Evolutionary conservation across 2,888 invertebrate genomes (phyloP).

Genomic region (Epirrita christyi): DNA sequence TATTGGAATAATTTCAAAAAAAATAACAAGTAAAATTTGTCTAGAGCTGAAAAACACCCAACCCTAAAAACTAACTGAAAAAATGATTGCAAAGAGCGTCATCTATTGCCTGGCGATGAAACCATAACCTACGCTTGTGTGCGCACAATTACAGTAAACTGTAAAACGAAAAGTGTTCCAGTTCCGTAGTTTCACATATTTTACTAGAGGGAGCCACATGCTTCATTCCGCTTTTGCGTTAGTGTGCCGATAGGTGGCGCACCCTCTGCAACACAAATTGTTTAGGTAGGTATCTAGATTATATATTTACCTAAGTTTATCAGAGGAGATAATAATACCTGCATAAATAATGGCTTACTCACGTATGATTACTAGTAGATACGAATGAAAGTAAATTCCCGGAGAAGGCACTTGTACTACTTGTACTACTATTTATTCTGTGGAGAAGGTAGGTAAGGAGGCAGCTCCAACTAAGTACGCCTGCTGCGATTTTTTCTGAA

Average conservation of each 20-base stretch:
- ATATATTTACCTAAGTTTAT: background rate
- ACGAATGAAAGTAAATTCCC: slow-evolving; percentile 1
- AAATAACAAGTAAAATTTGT: too few relatives aligned
- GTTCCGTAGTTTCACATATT: background rate
- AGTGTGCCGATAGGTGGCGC: slow-evolving; percentile 16
- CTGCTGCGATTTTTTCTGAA: background rate
- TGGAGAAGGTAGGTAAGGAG: background rate
- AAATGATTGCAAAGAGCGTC: slow-evolving; percentile 2
- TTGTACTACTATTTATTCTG: too few relatives aligned
- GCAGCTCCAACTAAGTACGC: too few relatives aligned
- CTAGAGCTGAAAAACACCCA: too few relatives aligned
- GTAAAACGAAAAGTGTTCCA: background rate
- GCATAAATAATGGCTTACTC: background rate
- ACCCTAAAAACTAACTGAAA: too few relatives aligned
- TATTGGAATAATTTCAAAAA: too few relatives aligned
- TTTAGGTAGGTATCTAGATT: too few relatives aligned
- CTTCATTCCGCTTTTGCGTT: background rate
- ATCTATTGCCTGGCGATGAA: slow-evolving; percentile 9
- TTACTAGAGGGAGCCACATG: slow-evolving; percentile 14
- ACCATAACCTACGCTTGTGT: background rate
- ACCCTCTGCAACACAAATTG: background rate
- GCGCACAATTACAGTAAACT: background rate
- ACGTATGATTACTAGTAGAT: background rate
- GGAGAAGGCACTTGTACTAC: too few relatives aligned
- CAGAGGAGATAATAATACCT: slow-evolving; percentile 1